Evolutionary conservation across 2,797 vertebrate species (phyloP).

Genomic region (Phoebastria nigripes): DNA sequence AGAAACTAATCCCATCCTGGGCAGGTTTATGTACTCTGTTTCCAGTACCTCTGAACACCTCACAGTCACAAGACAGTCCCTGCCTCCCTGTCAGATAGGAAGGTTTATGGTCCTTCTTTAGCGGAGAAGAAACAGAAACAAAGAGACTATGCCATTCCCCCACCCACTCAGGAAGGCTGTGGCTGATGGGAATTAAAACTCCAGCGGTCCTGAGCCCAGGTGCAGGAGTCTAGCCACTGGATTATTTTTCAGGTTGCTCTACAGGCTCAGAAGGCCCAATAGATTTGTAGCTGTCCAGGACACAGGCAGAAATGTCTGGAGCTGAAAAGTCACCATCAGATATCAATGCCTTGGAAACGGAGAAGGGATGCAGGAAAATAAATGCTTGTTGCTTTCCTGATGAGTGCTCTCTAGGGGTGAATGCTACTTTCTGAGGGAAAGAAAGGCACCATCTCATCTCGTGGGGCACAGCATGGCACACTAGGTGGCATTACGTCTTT

Average conservation of each 20-base stretch:
- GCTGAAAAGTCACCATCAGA: neutral
- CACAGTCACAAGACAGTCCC: neutral
- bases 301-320: neutral
- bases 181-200: neutral
- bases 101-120: neutral
- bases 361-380: neutral
- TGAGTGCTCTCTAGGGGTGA: neutral
- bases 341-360: neutral
- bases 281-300: neutral
- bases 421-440: neutral
- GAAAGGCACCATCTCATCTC: neutral
- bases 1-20: neutral
- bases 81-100: neutral
- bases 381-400: neutral
- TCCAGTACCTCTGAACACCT: neutral
- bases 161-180: neutral
- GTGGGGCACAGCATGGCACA: neutral
- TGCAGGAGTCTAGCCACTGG: neutral
- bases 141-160: neutral
- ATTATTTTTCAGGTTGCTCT: neutral
- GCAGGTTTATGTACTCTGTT: neutral
- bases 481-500: neutral
- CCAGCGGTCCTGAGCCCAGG: neutral
- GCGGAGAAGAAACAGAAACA: neutral
- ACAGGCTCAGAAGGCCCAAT: neutral